Percentiles rank a stretch among this genome's conserved stretches.
These are phyloP conservation scores for Dinomys branickii DNA, from an alignment of 2,113 vertebrate genomes.

Conservation along the genomic window DNA sequence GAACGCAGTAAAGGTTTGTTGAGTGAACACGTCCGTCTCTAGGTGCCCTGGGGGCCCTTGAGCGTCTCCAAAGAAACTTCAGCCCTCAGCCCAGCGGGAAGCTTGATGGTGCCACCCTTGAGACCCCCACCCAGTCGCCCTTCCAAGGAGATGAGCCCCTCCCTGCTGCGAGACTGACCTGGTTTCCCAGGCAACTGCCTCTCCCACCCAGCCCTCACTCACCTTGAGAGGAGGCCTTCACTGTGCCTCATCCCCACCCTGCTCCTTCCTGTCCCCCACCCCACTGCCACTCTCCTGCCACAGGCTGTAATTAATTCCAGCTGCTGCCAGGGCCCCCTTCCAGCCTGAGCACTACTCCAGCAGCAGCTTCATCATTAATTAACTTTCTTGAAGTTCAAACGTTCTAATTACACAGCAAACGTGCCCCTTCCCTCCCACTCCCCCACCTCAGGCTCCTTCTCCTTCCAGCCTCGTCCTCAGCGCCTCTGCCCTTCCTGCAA, in stretches of 20 bases:
- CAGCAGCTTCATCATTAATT: constrained; percentile 86
- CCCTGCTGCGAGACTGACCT: not conserved
- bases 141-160: not conserved
- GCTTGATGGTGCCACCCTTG: not conserved
- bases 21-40: not conserved
- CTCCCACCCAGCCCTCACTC: not conserved
- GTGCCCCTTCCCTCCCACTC: not conserved
- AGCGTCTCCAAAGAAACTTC: not conserved
- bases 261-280: constrained; percentile 57
- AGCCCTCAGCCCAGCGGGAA: not conserved
- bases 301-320: constrained; percentile 87
- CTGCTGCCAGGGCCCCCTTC: constrained; percentile 83
- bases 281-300: constrained; percentile 64
- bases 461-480: not conserved
- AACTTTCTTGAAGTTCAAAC: constrained; percentile 86
- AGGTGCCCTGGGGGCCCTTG: not conserved
- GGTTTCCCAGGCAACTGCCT: constrained; percentile 50
- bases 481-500: constrained; percentile 19
- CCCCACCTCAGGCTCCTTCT: not conserved
- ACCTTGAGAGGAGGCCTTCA: constrained; percentile 56
- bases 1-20: not conserved
- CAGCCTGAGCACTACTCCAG: constrained; percentile 79
- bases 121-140: not conserved
- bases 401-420: constrained; percentile 83
- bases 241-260: not conserved